A percentile compares a stretch with the other conserved stretches of the same genome.
These are phyloP conservation scores for Epinephelus moara DNA, from an alignment of 2,113 vertebrate species.

Conservation along the genomic window DNA sequence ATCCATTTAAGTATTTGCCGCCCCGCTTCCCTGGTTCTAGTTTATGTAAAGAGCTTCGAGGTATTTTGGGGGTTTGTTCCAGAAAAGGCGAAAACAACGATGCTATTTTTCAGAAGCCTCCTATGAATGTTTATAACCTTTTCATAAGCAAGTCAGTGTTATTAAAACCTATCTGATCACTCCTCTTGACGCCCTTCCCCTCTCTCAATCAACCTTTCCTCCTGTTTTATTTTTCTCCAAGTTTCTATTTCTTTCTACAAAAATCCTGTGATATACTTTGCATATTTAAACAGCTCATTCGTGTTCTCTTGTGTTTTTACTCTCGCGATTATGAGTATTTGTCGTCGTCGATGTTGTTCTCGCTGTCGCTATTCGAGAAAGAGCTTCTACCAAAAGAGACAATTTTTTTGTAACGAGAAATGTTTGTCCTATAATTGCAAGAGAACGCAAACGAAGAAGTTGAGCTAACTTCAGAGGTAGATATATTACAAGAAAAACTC, in stretches of 20 bases:
- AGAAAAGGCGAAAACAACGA: background rate
- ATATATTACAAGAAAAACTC: conserved; percentile 62
- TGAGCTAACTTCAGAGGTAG: conserved; percentile 79
- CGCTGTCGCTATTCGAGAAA: conserved; percentile 77
- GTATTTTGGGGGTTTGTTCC: conserved; percentile 60
- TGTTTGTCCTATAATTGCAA: conserved; percentile 66
- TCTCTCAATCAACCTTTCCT: conserved; percentile 37
- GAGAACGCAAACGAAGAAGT: conserved; percentile 80
- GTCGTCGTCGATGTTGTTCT: conserved; percentile 81
- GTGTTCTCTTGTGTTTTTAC: conserved; percentile 80
- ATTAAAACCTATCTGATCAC: conserved; percentile 61
- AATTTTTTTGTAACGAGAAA: conserved; percentile 65
- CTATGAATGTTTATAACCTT: conserved; percentile 80
- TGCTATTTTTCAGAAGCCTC: conserved; percentile 70
- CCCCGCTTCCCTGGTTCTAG: conserved; percentile 12
- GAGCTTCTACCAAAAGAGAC: conserved; percentile 87
- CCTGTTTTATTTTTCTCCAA: conserved; percentile 41
- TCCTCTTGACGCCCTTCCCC: background rate
- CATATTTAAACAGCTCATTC: conserved; percentile 84
- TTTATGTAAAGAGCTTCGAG: conserved; percentile 73
- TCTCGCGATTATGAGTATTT: conserved; percentile 75
- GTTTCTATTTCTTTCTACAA: conserved; percentile 79
- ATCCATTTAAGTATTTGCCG: conserved; percentile 36
- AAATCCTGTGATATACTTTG: conserved; percentile 83
- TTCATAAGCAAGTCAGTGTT: conserved; percentile 80